Percentiles rank a stretch among this genome's conserved stretches.
phyloP scores from a whole-genome alignment of 2,797 vertebrate species.

The Oreochromis grahami region DNA sequence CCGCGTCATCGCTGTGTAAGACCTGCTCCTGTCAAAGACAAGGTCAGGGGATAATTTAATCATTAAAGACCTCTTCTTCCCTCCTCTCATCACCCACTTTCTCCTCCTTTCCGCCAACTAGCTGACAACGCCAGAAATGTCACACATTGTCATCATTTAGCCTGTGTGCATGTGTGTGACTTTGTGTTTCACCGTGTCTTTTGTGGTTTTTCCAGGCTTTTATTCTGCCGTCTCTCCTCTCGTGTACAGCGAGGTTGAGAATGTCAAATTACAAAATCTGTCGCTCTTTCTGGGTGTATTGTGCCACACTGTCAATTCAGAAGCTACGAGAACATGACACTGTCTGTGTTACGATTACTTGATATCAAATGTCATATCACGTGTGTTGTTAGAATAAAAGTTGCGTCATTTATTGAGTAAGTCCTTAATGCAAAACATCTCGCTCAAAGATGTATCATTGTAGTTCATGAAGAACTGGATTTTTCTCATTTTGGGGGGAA shows the following conservation, averaged over 20 bases:
- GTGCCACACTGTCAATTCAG: slow-evolving; percentile 21
- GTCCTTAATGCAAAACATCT: not conserved
- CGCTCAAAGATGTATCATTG: not conserved
- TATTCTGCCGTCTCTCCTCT: slow-evolving; percentile 35
- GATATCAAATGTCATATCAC: not conserved
- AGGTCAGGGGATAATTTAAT: slow-evolving; percentile 83
- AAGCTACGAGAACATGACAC: slow-evolving; percentile 1
- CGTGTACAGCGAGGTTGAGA: slow-evolving; percentile 19
- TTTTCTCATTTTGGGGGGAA: not conserved
- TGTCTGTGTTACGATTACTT: not conserved
- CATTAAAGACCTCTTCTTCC: slow-evolving; percentile 73
- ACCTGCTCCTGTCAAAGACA: slow-evolving; percentile 74
- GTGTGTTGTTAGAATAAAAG: not conserved
- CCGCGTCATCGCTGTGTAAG: slow-evolving; percentile 51
- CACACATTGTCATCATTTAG: slow-evolving; percentile 66
- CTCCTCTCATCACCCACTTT: slow-evolving; percentile 22
- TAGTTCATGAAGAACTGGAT: too few relatives aligned
- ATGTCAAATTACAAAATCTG: slow-evolving; percentile 28
- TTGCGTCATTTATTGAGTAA: not conserved
- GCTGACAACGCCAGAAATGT: slow-evolving; percentile 67
- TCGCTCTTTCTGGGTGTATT: not conserved
- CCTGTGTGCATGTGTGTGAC: not conserved
- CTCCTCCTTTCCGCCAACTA: slow-evolving; percentile 34
- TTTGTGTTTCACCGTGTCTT: slow-evolving; percentile 15
- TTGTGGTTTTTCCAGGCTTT: slow-evolving; percentile 51